A percentile compares a stretch with the other conserved stretches of the same genome.
Conservation (phyloP, 2,888 invertebrate species). For the Mimas tiliae region DNA sequence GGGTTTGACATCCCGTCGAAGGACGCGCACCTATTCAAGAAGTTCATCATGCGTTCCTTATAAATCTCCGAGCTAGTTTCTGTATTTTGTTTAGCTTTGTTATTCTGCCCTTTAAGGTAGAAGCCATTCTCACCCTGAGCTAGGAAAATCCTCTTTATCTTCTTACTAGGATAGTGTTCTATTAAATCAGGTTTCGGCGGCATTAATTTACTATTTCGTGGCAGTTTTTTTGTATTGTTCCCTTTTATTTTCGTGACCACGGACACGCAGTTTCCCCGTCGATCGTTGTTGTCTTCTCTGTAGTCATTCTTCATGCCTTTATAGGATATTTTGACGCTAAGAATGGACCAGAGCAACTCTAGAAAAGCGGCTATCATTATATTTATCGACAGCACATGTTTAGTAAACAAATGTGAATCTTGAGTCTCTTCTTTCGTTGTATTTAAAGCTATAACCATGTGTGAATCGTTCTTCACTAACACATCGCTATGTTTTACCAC, state of each 20-base stretch:
- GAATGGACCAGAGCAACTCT: conserved; percentile 85
- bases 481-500: conserved; percentile 69
- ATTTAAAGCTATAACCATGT: conserved; percentile 65
- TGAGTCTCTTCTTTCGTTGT: conserved; percentile 48
- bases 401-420: conserved; percentile 63
- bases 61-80: conserved; percentile 78
- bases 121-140: conserved; percentile 73
- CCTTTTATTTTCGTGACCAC: conserved; percentile 85
- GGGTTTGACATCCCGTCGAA: conserved; percentile 67
- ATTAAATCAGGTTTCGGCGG: conserved; percentile 82
- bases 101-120: conserved; percentile 75
- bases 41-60: conserved; percentile 77
- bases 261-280: conserved; percentile 79
- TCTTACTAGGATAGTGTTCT: conserved; percentile 81
- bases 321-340: conserved; percentile 85
- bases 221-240: conserved; percentile 69
- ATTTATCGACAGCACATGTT: conserved; percentile 83
- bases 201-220: conserved; percentile 68
- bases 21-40: conserved; percentile 71
- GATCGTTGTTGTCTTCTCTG: conserved; percentile 78
- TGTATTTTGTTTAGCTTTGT: conserved; percentile 71
- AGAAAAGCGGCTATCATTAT: conserved; percentile 84
- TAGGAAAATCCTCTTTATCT: conserved; percentile 81
- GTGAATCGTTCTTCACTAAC: conserved; percentile 66
- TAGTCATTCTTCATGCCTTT: conserved; percentile 86